Base-by-base conservation (phyloP, 2,888 invertebrate species). In the Agrotis exclamationis region DNA sequence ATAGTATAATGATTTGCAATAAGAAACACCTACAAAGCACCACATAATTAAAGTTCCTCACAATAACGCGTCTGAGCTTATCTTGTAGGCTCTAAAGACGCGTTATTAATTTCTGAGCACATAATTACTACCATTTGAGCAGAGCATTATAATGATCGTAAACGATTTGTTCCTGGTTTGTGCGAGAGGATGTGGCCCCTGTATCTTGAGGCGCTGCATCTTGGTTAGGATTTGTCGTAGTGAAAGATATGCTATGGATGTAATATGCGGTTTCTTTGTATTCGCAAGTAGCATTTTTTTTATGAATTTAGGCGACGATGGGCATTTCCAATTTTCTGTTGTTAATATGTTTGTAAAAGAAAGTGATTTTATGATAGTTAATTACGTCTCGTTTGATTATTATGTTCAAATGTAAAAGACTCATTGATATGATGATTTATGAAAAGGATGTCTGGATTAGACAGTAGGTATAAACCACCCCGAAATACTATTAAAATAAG, bases 161-260 rank as follows among this genome's bases (percentile, higher is more conserved):
- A 81, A 80, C 80, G 80, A 85, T 87, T 81, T 86, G 92, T 94
- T 94, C 92, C 93, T 92, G 89, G 86, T 91, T 57, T 20, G 7
- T 45, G 18, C 56, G 58, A 86, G 87, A 93, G 95, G 94, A 94
- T 94, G 90, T 91, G 86, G 91, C 93, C 92, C 89, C 91, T 90
- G 88, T 86, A 88, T 87, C 87, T 89, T 83, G 83, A 68, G 76
- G 76, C 63, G 86, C 85, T 89, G 87, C 91, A 92, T 94, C 93
- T 75, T 74, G 64, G 63, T 18, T 50, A 83, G 51, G 82, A 22
- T 33, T 74, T 84, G 44, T 69, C 82, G 84, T 84, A 94, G 81
- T 73, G 6, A 24, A 60, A 87, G 90, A 85, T 88, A 87, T 65
- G 68, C 77, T 85, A 48, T 68, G 18, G 0, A 11, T 3, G 20